Evolutionary conservation across 2,888 invertebrate species (phyloP).

Genomic region (Sarcophaga subvicina): DNA sequence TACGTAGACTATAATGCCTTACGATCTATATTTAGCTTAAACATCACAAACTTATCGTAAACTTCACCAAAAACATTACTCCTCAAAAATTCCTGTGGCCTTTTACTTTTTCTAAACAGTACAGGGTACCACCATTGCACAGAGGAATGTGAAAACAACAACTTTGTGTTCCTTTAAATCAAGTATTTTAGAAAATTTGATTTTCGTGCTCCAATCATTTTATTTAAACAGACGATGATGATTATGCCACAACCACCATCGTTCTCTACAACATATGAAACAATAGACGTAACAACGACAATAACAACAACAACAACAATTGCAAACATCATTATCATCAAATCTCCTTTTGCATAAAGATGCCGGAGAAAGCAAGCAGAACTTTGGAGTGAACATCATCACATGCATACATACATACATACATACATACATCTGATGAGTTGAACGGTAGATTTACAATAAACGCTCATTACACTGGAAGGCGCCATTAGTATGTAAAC

Average conservation of each 20-base stretch:
- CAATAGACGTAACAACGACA: conserved; percentile 19
- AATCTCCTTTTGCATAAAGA: conserved; percentile 38
- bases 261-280: background rate
- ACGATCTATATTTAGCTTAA: background rate
- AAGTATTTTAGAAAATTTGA: conserved; percentile 74
- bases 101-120: background rate
- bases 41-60: too few relatives aligned
- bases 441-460: background rate
- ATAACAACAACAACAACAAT: conserved; percentile 23
- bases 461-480: background rate
- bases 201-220: conserved; percentile 79
- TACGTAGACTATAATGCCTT: too few relatives aligned
- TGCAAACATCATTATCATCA: background rate
- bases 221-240: conserved; percentile 43
- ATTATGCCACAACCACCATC: conserved; percentile 29
- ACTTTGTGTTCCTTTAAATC: conserved; percentile 50
- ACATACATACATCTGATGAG: conserved; percentile 14
- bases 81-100: background rate
- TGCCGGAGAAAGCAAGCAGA: conserved; percentile 42
- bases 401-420: background rate
- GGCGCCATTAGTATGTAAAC: conserved; percentile 56
- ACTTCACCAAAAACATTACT: background rate
- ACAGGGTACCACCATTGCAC: conserved; percentile 8
- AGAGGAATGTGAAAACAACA: background rate
- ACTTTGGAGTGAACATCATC: conserved; percentile 12